Base-by-base conservation (phyloP, 2,888 invertebrate species). In the Xanthia togata region DNA sequence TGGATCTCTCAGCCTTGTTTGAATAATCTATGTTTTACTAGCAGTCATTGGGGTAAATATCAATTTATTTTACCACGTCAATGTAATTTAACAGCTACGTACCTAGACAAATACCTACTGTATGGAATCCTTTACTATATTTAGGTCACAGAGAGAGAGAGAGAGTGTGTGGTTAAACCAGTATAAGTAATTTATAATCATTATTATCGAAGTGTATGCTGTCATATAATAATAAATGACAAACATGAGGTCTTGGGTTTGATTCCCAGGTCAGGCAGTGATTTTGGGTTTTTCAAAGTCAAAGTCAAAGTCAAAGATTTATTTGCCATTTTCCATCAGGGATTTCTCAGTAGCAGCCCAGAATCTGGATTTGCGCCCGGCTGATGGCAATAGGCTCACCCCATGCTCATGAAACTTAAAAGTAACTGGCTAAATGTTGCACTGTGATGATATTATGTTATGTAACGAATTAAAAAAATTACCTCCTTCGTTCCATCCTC, bases 401-500 rank as follows among this genome's bases (percentile, higher is more conserved):
- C 9, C 11, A n/a, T n/a, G n/a, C 0, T 26, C 17, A 60, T 26
- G 20, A 26, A 1, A 11, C 20, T 64, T 41, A 26, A 65, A 20
- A 1, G 26, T 26, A 44, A 44, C 20, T n/a, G 9, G 8, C 41
- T 11, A 41, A 41, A 41, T 41, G 41, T n/a, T n/a, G n/a, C n/a
- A n/a, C n/a, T n/a, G n/a, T n/a, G n/a, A n/a, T 20, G 11, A 44
- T 41, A 41, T 41, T 41, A 65, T 23, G 20, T 6, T 44, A 65
- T 0, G 20, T 23, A 35, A 23, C 17, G 17, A 59, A 60, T 60
- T 20, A 8, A 35, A 11, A 20, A 20, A 1, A 60, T 35, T 84
- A 96, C 96, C 96, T 89, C 94, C 95, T 87, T 90, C 94, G 84
- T 97, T 96, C 97, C 97, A 97, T 77, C 94, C 97, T 77, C 97